These are phyloP conservation scores for Drosophila funebris DNA, from an alignment of 1,140 invertebrate species.

Conservation along the genomic window DNA sequence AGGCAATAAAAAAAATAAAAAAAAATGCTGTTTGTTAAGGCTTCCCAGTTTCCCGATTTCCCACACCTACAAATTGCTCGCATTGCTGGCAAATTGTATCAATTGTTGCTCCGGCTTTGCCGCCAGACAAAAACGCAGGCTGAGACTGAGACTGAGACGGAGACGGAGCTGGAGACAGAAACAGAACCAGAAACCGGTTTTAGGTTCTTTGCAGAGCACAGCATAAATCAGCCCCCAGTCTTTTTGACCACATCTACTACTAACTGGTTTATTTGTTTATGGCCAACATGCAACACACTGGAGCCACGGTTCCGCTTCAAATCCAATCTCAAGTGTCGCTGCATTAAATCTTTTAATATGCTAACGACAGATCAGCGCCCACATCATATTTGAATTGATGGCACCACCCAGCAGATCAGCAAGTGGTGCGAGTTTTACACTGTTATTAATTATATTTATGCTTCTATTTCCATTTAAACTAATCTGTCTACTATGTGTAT, in stretches of 20 bases:
- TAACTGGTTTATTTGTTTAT: slow-evolving; percentile 79
- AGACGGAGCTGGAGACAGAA: not conserved
- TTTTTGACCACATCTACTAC: slow-evolving; percentile 43
- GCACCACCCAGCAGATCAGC: slow-evolving; percentile 20
- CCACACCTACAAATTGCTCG: slow-evolving; percentile 69
- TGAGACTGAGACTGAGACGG: not conserved
- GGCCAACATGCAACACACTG: slow-evolving; percentile 22
- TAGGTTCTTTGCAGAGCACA: slow-evolving; percentile 38
- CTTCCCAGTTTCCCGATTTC: slow-evolving; percentile 40
- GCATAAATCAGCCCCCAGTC: slow-evolving; percentile 67
- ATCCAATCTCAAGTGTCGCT: not conserved
- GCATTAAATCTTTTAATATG: slow-evolving; percentile 34
- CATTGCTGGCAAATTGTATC: slow-evolving; percentile 70
- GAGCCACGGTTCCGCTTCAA: slow-evolving; percentile 29
- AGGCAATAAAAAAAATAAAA: not conserved
- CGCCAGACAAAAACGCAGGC: not conserved
- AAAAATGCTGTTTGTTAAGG: slow-evolving; percentile 18
- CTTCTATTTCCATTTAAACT: not conserved
- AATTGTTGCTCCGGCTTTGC: slow-evolving; percentile 55
- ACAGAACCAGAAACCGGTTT: slow-evolving; percentile 53
- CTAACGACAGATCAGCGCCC: slow-evolving; percentile 22
- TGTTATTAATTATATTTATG: slow-evolving; percentile 17
- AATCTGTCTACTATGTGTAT: not conserved
- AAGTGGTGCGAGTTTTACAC: not conserved
- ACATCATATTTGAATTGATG: slow-evolving; percentile 29